These are phyloP conservation scores for Oreocharis arfaki DNA, from an alignment of 2,113 vertebrate species.

Conservation along the genomic window DNA sequence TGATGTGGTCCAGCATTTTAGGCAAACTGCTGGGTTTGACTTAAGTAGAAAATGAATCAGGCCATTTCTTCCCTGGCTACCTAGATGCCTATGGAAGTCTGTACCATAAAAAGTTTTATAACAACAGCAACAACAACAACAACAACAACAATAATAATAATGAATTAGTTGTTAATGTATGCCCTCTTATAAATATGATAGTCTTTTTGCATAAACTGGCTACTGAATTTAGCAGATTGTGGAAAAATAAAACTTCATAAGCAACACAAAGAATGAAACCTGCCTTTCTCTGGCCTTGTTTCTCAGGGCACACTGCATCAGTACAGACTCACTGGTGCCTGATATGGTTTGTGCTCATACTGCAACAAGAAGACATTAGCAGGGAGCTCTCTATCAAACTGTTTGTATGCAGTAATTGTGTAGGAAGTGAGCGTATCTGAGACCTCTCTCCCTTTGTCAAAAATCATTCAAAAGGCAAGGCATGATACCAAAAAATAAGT, in stretches of 20 bases:
- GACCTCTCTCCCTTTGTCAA: not conserved
- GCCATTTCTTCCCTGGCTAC: not conserved
- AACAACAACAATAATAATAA: not conserved
- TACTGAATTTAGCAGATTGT: not conserved
- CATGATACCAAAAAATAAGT: not conserved
- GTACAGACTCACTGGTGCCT: not conserved
- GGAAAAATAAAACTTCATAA: not conserved
- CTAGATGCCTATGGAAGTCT: not conserved
- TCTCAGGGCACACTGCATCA: not conserved
- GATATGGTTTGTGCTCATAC: not conserved
- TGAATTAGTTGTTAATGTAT: rapidly evolving
- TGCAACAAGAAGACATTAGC: not conserved
- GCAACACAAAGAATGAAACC: not conserved
- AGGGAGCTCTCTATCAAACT: not conserved
- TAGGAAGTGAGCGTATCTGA: not conserved
- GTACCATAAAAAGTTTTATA: not conserved
- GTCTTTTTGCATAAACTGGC: not conserved
- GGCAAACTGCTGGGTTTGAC: not conserved
- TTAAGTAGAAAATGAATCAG: not conserved
- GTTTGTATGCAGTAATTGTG: not conserved
- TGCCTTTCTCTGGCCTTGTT: not conserved
- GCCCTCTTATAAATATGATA: not conserved
- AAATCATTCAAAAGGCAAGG: not conserved
- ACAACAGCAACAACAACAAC: no score
- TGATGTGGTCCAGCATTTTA: not conserved